Evolutionary conservation across 2,797 vertebrate genomes (phyloP).

Genomic region (Tauraco hartlaubi): DNA sequence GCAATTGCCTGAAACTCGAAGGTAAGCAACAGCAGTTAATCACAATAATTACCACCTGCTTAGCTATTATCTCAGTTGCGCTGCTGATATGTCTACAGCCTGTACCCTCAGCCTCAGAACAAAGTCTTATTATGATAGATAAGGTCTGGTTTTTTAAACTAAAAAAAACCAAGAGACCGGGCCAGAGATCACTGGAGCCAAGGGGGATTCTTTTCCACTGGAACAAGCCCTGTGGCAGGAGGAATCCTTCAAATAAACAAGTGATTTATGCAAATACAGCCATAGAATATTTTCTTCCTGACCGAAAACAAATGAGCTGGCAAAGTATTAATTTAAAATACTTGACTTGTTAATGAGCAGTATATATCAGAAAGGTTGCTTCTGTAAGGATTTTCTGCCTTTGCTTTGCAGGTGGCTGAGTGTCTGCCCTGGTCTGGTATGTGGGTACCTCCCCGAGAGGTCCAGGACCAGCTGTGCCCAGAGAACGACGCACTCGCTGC

Average conservation of each 20-base stretch:
- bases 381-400: background rate
- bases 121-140: slow-evolving; percentile 30
- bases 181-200: background rate
- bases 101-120: background rate
- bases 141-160: background rate
- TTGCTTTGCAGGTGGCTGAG: slow-evolving; percentile 1
- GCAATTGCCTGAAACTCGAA: background rate
- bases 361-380: background rate
- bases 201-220: background rate
- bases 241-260: background rate
- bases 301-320: slow-evolving; percentile 61
- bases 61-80: background rate
- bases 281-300: background rate
- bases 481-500: background rate
- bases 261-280: slow-evolving; percentile 7
- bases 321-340: slow-evolving; percentile 51
- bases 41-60: slow-evolving; percentile 34
- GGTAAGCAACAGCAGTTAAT: background rate
- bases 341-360: slow-evolving; percentile 41
- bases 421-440: background rate
- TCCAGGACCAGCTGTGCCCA: rapidly evolving
- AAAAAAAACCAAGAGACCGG: background rate
- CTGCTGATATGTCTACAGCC: background rate
- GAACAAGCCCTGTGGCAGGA: slow-evolving; percentile 42
- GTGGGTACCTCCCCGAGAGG: background rate